Conservation (phyloP, 1,140 invertebrate species). For the Drosophila saltans region DNA sequence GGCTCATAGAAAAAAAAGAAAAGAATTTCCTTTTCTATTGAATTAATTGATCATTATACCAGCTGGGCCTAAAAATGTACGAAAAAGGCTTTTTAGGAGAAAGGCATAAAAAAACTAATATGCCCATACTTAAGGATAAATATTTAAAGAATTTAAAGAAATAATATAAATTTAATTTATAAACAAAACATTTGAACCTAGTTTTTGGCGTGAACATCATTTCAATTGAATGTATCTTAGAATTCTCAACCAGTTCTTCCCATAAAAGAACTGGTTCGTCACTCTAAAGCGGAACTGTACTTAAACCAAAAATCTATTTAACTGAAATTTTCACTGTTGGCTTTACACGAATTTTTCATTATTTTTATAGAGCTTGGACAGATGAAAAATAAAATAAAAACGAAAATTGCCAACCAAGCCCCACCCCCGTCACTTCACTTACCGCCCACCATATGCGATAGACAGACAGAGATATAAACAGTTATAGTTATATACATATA, state of each 20-base stretch:
- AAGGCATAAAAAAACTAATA: not conserved
- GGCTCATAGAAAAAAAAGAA: not conserved
- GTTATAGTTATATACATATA: constrained; percentile 11
- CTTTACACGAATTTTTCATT: constrained; percentile 51
- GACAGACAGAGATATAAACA: constrained; percentile 19
- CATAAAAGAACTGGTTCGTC: not conserved
- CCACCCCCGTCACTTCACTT: constrained; percentile 10
- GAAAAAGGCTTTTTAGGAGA: not conserved
- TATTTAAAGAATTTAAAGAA: too few relatives aligned
- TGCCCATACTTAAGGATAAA: too few relatives aligned
- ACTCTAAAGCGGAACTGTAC: too few relatives aligned
- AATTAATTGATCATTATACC: constrained; percentile 17
- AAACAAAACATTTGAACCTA: too few relatives aligned
- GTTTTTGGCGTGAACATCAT: not conserved
- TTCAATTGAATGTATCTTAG: not conserved
- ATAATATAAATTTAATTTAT: too few relatives aligned
- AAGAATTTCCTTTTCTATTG: not conserved
- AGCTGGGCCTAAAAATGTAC: not conserved
- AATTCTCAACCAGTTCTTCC: not conserved
- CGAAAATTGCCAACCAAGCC: constrained; percentile 59
- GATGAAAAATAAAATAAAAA: constrained; percentile 61
- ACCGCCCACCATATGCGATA: constrained; percentile 44
- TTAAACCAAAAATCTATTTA: constrained; percentile 48
- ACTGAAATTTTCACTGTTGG: constrained; percentile 61
- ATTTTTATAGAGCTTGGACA: constrained; percentile 67